phyloP scores from a whole-genome alignment of 1,140 invertebrate genomes.

The Saccostrea echinata region DNA sequence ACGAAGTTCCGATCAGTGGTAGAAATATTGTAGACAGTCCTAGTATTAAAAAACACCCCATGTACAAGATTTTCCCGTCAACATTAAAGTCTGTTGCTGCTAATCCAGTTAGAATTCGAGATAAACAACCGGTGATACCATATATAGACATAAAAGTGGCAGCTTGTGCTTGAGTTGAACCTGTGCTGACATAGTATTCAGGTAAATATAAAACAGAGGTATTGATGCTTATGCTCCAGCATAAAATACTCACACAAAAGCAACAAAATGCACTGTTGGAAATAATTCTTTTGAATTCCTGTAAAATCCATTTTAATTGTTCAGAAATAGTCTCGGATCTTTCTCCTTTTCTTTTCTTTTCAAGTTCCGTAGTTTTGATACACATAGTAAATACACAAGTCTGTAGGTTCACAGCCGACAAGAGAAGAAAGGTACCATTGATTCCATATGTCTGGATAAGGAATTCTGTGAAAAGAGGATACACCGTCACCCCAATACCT shows the following conservation, averaged over 20 bases:
- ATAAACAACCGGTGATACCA: conserved; percentile 37
- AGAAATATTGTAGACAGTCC: conserved; percentile 37
- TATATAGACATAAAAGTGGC: conserved; percentile 32
- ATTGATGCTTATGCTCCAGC: conserved; percentile 16
- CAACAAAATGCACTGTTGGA: neutral
- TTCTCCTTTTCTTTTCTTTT: conserved; percentile 3
- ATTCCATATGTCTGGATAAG: conserved; percentile 9
- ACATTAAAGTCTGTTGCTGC: conserved; percentile 8
- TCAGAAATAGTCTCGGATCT: neutral
- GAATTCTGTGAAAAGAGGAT: conserved; percentile 36
- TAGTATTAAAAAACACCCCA: conserved; percentile 40
- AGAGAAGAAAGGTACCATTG: conserved; percentile 32
- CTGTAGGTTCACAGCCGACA: conserved; percentile 25
- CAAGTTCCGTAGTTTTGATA: neutral
- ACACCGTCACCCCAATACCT: conserved; percentile 19
- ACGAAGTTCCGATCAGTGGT: neutral
- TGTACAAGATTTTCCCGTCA: conserved; percentile 39
- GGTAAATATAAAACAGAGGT: conserved; percentile 7
- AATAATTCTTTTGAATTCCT: conserved; percentile 10
- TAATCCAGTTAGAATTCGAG: conserved; percentile 40
- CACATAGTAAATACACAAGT: conserved; percentile 34
- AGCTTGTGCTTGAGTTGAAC: conserved; percentile 37
- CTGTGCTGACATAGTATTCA: conserved; percentile 31
- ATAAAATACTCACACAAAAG: conserved; percentile 45
- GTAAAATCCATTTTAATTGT: neutral